These are phyloP conservation scores for silkworm (Bombyx mori) DNA, from an alignment of 1,140 invertebrate genomes.

Conservation along the genomic window ASM3026992v2 NC_085112.1:7729001-7729500, in stretches of 20 bases:
- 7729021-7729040: slow-evolving; percentile 90
- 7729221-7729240: too few relatives aligned
- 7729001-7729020: slow-evolving; percentile 94
- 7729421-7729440: too few relatives aligned
- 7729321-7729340: too few relatives aligned
- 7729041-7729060: slow-evolving; percentile 89
- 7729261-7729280: too few relatives aligned
- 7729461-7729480: neutral
- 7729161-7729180: slow-evolving; percentile 11
- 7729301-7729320: too few relatives aligned
- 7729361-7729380: neutral
- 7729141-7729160: slow-evolving; percentile 28
- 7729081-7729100: slow-evolving; percentile 85
- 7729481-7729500: slow-evolving; percentile 88
- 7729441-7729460: too few relatives aligned
- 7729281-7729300: too few relatives aligned
- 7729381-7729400: neutral
- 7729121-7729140: slow-evolving; percentile 36
- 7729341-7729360: too few relatives aligned
- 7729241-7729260: too few relatives aligned
- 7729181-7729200: neutral
- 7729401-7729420: too few relatives aligned
- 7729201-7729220: too few relatives aligned
- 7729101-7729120: slow-evolving; percentile 58
- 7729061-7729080: slow-evolving; percentile 94